These are phyloP conservation scores for Thryonomys swinderianus DNA, from an alignment of 2,113 vertebrate species.

Conservation along the genomic window DNA sequence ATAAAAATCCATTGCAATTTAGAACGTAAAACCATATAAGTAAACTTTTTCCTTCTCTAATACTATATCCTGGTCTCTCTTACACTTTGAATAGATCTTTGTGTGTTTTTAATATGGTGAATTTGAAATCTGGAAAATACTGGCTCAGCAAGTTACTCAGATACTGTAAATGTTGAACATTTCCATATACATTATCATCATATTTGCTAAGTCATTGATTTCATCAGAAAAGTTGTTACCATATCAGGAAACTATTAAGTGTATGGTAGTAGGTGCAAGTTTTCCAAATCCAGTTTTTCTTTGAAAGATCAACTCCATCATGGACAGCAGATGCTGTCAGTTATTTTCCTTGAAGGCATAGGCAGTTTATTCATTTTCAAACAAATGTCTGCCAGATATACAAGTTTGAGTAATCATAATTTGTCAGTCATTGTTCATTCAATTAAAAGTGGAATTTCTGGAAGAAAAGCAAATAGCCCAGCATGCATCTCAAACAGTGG, in stretches of 20 bases:
- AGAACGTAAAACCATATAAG: conserved; percentile 15
- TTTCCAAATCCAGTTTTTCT: conserved; percentile 34
- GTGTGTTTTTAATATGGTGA: neutral
- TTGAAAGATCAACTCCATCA: conserved; percentile 51
- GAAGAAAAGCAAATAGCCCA: conserved; percentile 4
- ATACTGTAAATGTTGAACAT: conserved; percentile 35
- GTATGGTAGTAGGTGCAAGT: neutral
- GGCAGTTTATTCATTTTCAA: conserved; percentile 43
- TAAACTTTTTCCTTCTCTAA: neutral
- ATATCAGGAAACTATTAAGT: neutral
- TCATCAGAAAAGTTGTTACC: conserved; percentile 15
- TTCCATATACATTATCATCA: conserved; percentile 19
- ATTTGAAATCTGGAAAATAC: conserved; percentile 27
- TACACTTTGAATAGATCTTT: neutral
- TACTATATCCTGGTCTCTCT: neutral
- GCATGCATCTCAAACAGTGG: neutral
- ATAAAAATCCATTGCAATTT: neutral
- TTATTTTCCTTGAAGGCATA: conserved; percentile 32
- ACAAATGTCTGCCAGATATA: neutral
- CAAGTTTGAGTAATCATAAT: conserved; percentile 1
- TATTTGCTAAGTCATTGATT: conserved; percentile 19
- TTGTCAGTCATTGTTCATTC: conserved; percentile 28
- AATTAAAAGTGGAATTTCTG: conserved; percentile 47
- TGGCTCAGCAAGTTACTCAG: neutral
- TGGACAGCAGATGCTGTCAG: conserved; percentile 41